Conservation (phyloP, 2,888 invertebrate genomes). For the Leptura quadrifasciata region DNA sequence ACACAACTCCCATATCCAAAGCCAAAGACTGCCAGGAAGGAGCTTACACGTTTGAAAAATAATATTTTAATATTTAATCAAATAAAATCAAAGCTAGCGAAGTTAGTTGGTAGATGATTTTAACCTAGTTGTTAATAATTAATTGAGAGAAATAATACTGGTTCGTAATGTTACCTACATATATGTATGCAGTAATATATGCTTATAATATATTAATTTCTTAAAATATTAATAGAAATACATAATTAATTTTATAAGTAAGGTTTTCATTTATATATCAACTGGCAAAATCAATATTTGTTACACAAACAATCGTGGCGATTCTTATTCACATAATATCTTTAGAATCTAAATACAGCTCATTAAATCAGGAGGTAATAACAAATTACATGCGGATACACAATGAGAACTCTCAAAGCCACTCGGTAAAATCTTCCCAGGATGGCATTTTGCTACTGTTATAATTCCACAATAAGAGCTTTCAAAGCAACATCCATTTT, state of each 20-base stretch:
- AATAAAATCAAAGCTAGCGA: no score
- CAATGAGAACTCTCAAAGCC: background rate
- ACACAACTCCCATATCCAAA: no score
- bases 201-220: background rate
- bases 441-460: background rate
- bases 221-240: background rate
- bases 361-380: background rate
- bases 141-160: no score
- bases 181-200: no score
- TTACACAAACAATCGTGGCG: background rate
- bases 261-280: background rate
- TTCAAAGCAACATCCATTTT: conserved; percentile 10
- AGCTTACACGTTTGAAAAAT: no score
- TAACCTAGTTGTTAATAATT: no score
- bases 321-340: background rate
- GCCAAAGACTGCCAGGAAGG: no score
- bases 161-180: no score
- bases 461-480: background rate
- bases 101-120: no score
- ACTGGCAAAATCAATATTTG: background rate
- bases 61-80: no score
- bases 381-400: background rate
- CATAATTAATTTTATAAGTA: background rate
- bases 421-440: background rate
- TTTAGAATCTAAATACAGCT: background rate